Percentiles rank a stretch among this genome's conserved stretches.
Conservation (phyloP, 23 tunicate species). For the Oikopleura albicans region DNA sequence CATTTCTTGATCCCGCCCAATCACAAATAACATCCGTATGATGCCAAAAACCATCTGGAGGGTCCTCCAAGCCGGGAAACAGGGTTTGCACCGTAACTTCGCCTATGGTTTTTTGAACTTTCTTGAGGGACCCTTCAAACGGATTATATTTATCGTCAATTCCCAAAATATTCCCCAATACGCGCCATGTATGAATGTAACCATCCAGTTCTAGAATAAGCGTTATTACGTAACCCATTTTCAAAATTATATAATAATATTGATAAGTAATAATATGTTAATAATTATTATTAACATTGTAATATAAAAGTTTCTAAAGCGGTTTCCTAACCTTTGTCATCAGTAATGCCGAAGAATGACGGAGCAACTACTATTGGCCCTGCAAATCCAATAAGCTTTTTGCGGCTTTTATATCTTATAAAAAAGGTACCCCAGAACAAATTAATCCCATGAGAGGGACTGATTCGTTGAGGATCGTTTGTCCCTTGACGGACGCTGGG, state of each 20-base stretch:
- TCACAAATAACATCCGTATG: conserved; percentile 12
- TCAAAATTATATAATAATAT: too few species aligned
- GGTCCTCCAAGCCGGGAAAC: not conserved
- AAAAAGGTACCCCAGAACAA: too few species aligned
- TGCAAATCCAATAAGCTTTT: not conserved
- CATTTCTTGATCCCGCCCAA: conserved; percentile 14
- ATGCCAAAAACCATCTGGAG: not conserved
- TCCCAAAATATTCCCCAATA: not conserved
- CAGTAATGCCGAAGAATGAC: not conserved
- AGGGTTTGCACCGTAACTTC: not conserved
- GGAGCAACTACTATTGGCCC: conserved; percentile 12
- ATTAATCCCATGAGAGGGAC: too few species aligned
- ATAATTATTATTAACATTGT: too few species aligned
- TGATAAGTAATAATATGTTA: too few species aligned
- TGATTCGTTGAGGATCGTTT: too few species aligned
- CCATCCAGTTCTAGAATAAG: not conserved
- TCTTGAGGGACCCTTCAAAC: not conserved
- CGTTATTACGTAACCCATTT: too few species aligned
- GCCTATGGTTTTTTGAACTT: not conserved
- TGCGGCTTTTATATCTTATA: too few species aligned
- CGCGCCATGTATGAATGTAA: conserved; percentile 9
- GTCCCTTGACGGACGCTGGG: too few species aligned
- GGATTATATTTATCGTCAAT: conserved; percentile 11
- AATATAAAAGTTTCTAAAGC: too few species aligned
- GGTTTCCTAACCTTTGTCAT: too few species aligned